Evolutionary conservation across 2,113 vertebrate genomes (phyloP).

Genomic region (Pteronura brasiliensis): DNA sequence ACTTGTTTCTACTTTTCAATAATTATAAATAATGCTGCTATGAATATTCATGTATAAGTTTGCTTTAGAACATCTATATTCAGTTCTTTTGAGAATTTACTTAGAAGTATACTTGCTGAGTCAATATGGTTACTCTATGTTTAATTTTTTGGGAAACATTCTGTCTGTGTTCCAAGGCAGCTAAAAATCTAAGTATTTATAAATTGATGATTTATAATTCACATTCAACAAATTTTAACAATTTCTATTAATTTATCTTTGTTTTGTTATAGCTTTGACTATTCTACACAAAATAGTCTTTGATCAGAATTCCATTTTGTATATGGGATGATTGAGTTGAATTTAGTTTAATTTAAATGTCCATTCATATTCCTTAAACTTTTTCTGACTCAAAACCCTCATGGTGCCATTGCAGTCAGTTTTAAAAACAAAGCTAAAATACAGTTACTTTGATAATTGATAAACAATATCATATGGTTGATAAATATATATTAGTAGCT

Average conservation of each 20-base stretch:
- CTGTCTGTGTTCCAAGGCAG: neutral
- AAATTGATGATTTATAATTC: neutral
- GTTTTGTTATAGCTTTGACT: constrained; percentile 2
- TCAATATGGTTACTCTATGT: neutral
- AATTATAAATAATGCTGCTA: neutral
- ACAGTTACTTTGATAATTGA: neutral
- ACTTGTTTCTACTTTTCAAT: neutral
- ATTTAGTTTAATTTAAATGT: neutral
- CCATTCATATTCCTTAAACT: neutral
- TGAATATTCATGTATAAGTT: neutral
- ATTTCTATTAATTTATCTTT: neutral
- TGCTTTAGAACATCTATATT: neutral
- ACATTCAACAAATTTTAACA: neutral
- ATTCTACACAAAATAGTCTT: neutral
- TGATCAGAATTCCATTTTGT: neutral
- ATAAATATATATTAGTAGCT: neutral
- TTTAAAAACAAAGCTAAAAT: neutral
- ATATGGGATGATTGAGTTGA: neutral
- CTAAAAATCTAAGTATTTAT: constrained; percentile 26
- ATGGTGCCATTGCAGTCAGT: neutral
- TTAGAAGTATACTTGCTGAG: neutral
- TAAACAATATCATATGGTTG: neutral
- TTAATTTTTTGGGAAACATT: neutral
- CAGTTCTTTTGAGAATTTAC: neutral
- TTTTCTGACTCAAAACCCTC: neutral